Conservation (phyloP, 1,140 invertebrate genomes). For the Cephus cinctus region DNA sequence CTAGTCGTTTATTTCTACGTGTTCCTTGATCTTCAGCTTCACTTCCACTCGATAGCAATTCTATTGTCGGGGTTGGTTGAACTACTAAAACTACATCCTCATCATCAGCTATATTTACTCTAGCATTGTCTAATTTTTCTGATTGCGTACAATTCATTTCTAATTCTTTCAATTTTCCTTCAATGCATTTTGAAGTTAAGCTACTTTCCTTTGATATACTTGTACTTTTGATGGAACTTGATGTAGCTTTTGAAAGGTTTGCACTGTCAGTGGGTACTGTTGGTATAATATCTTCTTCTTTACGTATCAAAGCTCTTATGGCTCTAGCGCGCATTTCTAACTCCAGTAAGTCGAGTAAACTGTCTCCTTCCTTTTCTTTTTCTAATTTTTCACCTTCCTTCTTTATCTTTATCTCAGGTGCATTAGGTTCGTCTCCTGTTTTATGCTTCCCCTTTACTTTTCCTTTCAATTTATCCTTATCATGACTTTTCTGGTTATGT, state of each 20-base stretch:
- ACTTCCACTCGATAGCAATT: constrained; percentile 48
- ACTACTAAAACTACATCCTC: constrained; percentile 52
- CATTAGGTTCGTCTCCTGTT: constrained; percentile 18
- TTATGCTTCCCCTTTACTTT: constrained; percentile 20
- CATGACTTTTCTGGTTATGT: constrained; percentile 23
- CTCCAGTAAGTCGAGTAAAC: constrained; percentile 55
- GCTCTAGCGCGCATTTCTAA: constrained; percentile 59
- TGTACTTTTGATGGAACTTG: constrained; percentile 19
- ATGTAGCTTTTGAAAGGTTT: constrained; percentile 17
- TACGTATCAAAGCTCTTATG: constrained; percentile 56
- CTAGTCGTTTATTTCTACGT: constrained; percentile 28
- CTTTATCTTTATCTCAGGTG: constrained; percentile 26
- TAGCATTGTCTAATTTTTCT: constrained; percentile 26
- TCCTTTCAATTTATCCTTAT: constrained; percentile 9
- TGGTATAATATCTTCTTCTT: constrained; percentile 50
- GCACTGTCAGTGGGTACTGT: neutral
- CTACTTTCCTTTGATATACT: constrained; percentile 11
- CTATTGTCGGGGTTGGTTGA: constrained; percentile 48
- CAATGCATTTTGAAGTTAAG: constrained; percentile 1
- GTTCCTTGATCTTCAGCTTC: constrained; percentile 31
- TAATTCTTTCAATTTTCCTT: constrained; percentile 6
- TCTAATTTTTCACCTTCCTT: constrained; percentile 28
- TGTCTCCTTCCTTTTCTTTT: constrained; percentile 54
- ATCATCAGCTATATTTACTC: constrained; percentile 39
- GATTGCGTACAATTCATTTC: constrained; percentile 19